Base-by-base conservation (phyloP, 1,140 invertebrate species). In the Cecropterus lyciades region DNA sequence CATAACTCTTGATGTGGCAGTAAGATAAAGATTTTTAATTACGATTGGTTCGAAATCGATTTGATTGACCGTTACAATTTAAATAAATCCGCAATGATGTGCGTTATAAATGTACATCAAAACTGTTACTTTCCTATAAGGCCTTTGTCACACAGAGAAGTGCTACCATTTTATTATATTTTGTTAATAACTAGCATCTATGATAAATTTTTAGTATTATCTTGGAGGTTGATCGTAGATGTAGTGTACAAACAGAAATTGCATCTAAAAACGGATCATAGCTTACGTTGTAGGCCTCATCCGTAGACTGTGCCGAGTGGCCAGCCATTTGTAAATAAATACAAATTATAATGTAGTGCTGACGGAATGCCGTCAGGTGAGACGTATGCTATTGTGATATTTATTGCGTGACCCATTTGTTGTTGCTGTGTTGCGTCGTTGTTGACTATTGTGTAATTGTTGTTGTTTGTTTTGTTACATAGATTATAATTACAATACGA, bases 381-480 rank as follows among this genome's bases (percentile, higher is more conserved):
- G 78, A 79, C 73, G 72, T 72, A 68, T 75, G 69, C 60, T 73
- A 66, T 79, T 91, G 89, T 91, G 89, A 91, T 91, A 91, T 91
- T 91, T 91, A 91, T 91, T 91, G 85, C 85, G 86, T 89, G 85
- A 63, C 17, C 70, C 75, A 70, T 70, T 79, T 72, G 65, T 43
- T 75, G 57, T 43, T 89, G 83, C 82, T 86, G 82, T 78, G 40
- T 82, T 80, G 84, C 75, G 79, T 87, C 65, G 65, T 90, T 91
- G 89, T 91, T 91, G 87, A 89, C 65, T 87, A 88, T 84, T 89
- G 85, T 85, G 80, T 91, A 89, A 83, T 87, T 89, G 80, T 91
- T 91, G 80, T 81, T 87, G 70, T 74, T 80, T 73, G 60, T 62
- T 60, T 17, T 63, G 17, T 60, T 60, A 49, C 48, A 13, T 60